Evolutionary conservation across 2,113 vertebrate genomes (phyloP).

Genomic region (Pteropus alecto): DNA sequence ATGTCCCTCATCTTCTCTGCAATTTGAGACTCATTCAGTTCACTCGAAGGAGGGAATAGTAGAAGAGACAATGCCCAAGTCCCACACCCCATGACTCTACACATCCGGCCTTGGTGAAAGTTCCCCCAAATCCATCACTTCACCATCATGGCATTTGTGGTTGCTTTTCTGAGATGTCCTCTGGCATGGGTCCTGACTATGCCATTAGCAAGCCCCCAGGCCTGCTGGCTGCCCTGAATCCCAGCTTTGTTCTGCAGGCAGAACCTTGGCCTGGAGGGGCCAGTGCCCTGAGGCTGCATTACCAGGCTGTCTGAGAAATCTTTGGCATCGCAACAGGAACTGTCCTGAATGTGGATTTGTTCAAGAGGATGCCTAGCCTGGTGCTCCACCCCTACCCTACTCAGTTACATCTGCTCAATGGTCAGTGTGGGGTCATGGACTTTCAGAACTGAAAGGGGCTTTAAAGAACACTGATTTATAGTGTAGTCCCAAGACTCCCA

Average conservation of each 20-base stretch:
- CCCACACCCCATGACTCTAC: background rate
- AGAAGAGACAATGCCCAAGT: background rate
- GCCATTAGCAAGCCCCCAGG: background rate
- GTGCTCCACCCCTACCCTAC: accelerated
- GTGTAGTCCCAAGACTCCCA: background rate
- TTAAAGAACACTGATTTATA: background rate
- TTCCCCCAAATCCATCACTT: background rate
- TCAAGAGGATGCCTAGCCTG: background rate
- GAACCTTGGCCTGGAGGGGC: background rate
- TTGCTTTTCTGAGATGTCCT: background rate
- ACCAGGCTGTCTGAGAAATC: background rate
- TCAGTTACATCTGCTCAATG: background rate
- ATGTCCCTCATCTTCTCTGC: background rate
- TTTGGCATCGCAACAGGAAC: background rate
- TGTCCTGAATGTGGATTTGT: background rate
- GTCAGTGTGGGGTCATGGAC: accelerated
- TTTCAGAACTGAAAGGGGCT: background rate
- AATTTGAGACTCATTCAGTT: background rate
- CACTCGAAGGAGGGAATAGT: background rate
- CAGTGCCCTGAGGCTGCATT: background rate
- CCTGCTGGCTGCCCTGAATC: background rate
- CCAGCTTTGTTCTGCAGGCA: background rate
- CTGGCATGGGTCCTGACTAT: accelerated
- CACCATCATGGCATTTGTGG: background rate
- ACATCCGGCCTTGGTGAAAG: background rate